Conservation (phyloP, 2,113 vertebrate species). For the Dasypus novemcinctus region DNA sequence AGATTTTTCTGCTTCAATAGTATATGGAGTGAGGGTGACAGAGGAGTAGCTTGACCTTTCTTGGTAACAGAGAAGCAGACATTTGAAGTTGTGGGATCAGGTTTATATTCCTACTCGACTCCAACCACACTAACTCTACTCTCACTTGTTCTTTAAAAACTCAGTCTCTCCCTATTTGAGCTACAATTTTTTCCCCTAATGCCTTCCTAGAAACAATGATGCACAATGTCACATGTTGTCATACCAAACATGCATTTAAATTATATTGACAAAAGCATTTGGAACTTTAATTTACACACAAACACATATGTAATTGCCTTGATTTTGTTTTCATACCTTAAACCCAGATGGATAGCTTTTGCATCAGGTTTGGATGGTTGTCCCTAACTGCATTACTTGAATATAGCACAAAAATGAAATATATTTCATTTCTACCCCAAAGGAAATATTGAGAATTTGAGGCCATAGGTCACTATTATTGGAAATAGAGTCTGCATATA, state of each 20-base stretch:
- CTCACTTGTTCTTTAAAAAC: background rate
- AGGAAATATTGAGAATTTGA: background rate
- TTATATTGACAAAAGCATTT: background rate
- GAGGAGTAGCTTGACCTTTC: background rate
- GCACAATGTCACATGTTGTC: background rate
- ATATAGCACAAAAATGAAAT: background rate
- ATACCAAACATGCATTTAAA: constrained; percentile 31
- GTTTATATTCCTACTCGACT: background rate
- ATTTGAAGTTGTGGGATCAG: background rate
- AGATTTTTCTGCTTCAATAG: background rate
- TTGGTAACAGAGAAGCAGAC: background rate
- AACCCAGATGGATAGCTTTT: background rate
- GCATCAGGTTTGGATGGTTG: background rate
- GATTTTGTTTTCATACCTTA: background rate
- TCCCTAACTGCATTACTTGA: background rate
- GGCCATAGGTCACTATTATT: background rate
- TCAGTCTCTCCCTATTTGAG: background rate
- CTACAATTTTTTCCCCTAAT: background rate
- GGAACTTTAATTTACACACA: constrained; percentile 15
- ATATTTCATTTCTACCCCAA: background rate
- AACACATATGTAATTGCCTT: background rate
- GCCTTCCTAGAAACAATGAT: background rate
- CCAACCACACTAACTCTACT: background rate
- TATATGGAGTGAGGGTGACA: background rate
- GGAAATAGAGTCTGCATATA: background rate